Evolutionary conservation across 30 jellyfish, hydroid and myxozoan genomes (phyloP).

Genomic region (Sanderia malayensis): DNA sequence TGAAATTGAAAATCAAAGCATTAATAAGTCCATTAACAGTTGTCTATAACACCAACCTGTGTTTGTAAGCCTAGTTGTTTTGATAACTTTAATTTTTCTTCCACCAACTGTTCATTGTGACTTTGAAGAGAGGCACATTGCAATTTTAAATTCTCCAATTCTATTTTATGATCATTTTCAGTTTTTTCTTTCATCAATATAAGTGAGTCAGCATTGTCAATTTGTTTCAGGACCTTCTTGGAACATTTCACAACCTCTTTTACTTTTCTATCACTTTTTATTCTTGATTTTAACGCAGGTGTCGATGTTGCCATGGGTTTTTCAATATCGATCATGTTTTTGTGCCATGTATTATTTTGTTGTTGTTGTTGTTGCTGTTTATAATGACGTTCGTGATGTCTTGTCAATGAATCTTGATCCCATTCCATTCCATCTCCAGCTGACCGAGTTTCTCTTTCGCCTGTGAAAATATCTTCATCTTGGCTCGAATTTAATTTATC

Average conservation of each 20-base stretch:
- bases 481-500: neutral
- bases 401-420: too few relatives aligned
- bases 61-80: constrained; percentile 80
- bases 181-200: neutral
- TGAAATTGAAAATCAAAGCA: neutral
- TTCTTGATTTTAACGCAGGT: constrained; percentile 22
- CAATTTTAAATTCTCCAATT: constrained; percentile 45
- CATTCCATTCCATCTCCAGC: constrained; percentile 79
- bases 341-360: neutral
- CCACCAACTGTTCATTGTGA: constrained; percentile 39
- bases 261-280: neutral
- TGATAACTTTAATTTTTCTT: constrained; percentile 70
- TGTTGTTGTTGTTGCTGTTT: too few relatives aligned
- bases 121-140: constrained; percentile 28
- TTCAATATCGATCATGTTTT: neutral
- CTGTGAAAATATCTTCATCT: neutral
- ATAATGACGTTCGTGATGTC: too few relatives aligned
- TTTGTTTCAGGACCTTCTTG: neutral
- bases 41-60: constrained; percentile 35
- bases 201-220: constrained; percentile 8
- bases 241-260: neutral
- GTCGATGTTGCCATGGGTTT: constrained; percentile 55
- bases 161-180: constrained; percentile 1
- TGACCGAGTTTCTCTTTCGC: constrained; percentile 23
- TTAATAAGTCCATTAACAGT: neutral